A percentile compares a stretch with the other conserved stretches of the same genome.
phyloP scores from a whole-genome alignment of 2,113 vertebrate genomes.

The Corythoichthys intestinalis region DNA sequence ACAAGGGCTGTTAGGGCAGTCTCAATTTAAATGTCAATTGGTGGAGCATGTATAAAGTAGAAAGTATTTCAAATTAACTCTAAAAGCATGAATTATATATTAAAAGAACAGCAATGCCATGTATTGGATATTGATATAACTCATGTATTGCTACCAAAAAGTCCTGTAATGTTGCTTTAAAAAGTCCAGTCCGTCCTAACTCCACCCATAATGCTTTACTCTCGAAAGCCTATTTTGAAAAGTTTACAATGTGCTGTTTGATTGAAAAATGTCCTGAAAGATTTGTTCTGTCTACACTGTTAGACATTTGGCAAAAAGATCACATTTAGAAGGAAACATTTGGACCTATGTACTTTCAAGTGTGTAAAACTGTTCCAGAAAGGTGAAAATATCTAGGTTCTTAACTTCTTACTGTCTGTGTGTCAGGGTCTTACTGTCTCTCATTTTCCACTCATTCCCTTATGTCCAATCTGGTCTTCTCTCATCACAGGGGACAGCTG shows the following conservation, averaged over 20 bases:
- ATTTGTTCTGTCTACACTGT: neutral
- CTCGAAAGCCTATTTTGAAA: neutral
- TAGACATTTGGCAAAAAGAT: neutral
- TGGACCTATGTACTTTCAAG: too few relatives aligned
- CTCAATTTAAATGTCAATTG: too few relatives aligned
- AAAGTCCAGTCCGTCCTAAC: neutral
- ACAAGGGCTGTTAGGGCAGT: too few relatives aligned
- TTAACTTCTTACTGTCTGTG: neutral
- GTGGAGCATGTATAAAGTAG: too few relatives aligned
- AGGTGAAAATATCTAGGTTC: neutral
- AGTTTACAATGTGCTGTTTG: neutral
- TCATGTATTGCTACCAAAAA: neutral
- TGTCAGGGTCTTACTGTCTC: neutral
- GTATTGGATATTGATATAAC: too few relatives aligned
- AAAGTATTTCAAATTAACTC: too few relatives aligned
- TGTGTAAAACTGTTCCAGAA: neutral
- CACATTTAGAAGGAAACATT: neutral
- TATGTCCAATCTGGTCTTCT: neutral
- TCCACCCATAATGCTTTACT: neutral
- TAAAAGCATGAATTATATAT: too few relatives aligned
- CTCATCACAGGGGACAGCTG: slow-evolving; percentile 85
- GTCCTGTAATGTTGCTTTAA: neutral
- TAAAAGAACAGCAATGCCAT: too few relatives aligned
- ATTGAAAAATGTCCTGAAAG: neutral
- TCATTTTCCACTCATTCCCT: neutral